Evolutionary conservation across 2,797 vertebrate genomes (phyloP), one percentile per base, ranked within the genome.

Genomic region (Merluccius polli): DNA sequence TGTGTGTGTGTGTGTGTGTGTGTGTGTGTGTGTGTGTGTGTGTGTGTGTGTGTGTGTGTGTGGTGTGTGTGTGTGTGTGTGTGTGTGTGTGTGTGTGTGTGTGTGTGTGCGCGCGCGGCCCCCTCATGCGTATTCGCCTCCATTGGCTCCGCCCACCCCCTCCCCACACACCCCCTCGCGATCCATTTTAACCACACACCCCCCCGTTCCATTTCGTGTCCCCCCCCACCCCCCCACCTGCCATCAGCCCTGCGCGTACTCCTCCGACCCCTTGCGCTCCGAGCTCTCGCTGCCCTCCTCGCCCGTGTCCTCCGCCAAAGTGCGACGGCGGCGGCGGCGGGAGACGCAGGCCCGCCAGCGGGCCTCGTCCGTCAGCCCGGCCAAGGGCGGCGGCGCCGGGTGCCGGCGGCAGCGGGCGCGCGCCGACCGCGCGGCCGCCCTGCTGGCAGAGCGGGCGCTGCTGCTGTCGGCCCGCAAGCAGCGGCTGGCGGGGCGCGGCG

Each of bases 301-400:
- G 74, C 93, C 93, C 0, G 82, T 94, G 79, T 91, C 93, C 73
- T 95, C 95, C 73, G 91, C 92, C 44, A 95, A 94, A 89, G 94
- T 98, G 48, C 95, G 95, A 65, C 92, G 95, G 89, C 93, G 97
- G 91, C 93, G 97, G 92, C 95, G 94, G 86, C 94, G 95, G 93
- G 96, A 96, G 93, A 95, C 90, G 15, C 13, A 21, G 31, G 32
- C 87, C 48, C 89, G 71, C 30, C 91, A 92, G 69, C 83, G 92
- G 0, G 84, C 91, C 1, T 93, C 93, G 0, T 92, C 88, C 0
- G 92, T 94, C 72, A 94, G 94, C 82, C 93, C 85, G 0, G 89
- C 83, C 71, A 93, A 86, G 83, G 93, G 88, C 80, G 73, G 83
- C 82, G 73, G 83, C 0, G 73, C 77, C 5, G 89, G 85, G 33